Evolutionary conservation across 2,113 vertebrate species (phyloP), one percentile per base, ranked within the genome.

Genomic region (Prietella phreatophila): DNA sequence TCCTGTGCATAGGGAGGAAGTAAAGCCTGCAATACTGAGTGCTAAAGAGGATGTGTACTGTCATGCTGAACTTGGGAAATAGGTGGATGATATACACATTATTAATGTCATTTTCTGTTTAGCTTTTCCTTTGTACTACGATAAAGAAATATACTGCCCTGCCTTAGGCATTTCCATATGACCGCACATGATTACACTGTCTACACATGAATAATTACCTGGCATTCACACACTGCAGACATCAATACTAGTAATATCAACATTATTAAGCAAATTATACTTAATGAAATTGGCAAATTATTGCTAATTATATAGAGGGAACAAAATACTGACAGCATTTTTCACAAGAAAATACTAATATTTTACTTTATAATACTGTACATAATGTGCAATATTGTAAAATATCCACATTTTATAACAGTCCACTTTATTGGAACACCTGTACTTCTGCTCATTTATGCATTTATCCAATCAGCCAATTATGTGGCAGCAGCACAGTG

Each of bases 1-100:
- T 80, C 85, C 85, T 86, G 75, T 67, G 83, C 67, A 71, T 7
- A 8, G 19, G 20, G 20, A 73, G 47, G n/a, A 73, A 84, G 36
- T 61, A 82, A 25, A 82, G 27, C 10, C 55, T 8, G 15, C 53
- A 33, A 10, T 36, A 36, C 17, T 61, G 27, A 82, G 39, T 17
- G n/a, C 2, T 65, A 63, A 86, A 80, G 17, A 36, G 19, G 33
- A 80, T 33, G n/a, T 36, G 6, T 33, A 53, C 47, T 55, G 0
- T 33, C 56, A 17, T 17, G 27, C 50, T 56, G 14, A 33, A 47
- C 10, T 81, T 39, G 13, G 33, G 19, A 60, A 53, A 53, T 58
- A 58, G 14, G 14, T 5, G 30, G 53, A 82, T 13, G 56, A 82
- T 39, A 25, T 58, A 22, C 10, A 78, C 25, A n/a, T 50, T 27